Evolutionary conservation across 2,888 invertebrate genomes (phyloP).

Genomic region (Lissocephala sabroskyi): DNA sequence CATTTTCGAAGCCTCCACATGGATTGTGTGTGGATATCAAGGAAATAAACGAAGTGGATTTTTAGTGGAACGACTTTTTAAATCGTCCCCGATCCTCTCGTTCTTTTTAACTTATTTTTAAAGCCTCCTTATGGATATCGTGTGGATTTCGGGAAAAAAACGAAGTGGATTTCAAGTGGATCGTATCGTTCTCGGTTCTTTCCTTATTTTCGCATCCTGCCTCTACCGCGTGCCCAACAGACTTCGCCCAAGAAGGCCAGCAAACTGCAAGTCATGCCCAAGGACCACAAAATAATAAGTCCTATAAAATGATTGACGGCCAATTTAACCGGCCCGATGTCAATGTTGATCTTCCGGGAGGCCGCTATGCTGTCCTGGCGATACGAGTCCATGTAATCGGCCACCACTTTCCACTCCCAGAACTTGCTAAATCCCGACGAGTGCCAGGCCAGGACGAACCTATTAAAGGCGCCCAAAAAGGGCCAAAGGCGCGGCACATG

Average conservation of each 20-base stretch:
- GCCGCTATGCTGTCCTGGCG: conserved; percentile 52
- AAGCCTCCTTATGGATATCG: too few relatives aligned
- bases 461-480: conserved; percentile 74
- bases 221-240: conserved; percentile 10
- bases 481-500: conserved; percentile 78
- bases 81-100: too few relatives aligned
- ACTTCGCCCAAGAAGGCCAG: conserved; percentile 47
- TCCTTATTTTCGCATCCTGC: too few relatives aligned
- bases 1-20: too few relatives aligned
- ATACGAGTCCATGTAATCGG: conserved; percentile 44
- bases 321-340: conserved; percentile 51
- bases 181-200: too few relatives aligned
- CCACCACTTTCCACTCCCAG: conserved; percentile 76
- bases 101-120: too few relatives aligned
- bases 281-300: conserved; percentile 53
- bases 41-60: too few relatives aligned
- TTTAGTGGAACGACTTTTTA: too few relatives aligned
- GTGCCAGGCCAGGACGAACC: conserved; percentile 75
- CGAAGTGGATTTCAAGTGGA: too few relatives aligned
- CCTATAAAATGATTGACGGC: conserved; percentile 60
- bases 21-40: too few relatives aligned
- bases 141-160: too few relatives aligned
- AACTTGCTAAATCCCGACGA: conserved; percentile 77
- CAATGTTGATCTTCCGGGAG: conserved; percentile 37
- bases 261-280: conserved; percentile 48